These are phyloP conservation scores for Epicauta chinensis DNA, from an alignment of 1,140 invertebrate species.

Conservation along the genomic window DNA sequence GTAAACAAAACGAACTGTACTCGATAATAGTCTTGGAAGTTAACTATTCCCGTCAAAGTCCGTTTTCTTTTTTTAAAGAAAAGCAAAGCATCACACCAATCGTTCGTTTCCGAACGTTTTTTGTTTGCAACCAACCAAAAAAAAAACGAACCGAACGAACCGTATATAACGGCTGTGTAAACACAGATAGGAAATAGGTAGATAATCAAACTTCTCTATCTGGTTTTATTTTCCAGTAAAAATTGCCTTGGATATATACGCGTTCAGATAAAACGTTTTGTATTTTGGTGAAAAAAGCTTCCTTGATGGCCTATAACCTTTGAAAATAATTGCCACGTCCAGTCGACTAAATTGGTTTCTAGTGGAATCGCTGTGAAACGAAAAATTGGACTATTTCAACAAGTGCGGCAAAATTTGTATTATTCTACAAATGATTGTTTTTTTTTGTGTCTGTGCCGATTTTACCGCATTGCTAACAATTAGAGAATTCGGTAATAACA, in stretches of 20 bases:
- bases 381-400: conserved; percentile 1
- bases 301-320: conserved; percentile 3
- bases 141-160: no score
- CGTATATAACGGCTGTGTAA: conserved; percentile 9
- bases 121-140: no score
- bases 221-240: not conserved
- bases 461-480: no score
- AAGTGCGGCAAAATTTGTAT: not conserved
- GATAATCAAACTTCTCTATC: conserved; percentile 3
- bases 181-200: conserved; percentile 6
- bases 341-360: conserved; percentile 8
- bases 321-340: conserved; percentile 11
- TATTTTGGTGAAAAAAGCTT: conserved; percentile 1
- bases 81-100: no score
- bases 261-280: conserved; percentile 4
- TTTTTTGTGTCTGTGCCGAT: no score
- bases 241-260: conserved; percentile 2
- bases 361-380: not conserved
- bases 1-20: not conserved
- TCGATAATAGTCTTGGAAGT: not conserved
- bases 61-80: no score
- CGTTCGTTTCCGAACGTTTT: no score
- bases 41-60: no score
- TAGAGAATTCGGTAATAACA: no score
- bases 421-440: no score